Evolutionary conservation across 2,797 vertebrate species (phyloP), one percentile per base, ranked within the genome.

Genomic region (Sciurus vulgaris): DNA sequence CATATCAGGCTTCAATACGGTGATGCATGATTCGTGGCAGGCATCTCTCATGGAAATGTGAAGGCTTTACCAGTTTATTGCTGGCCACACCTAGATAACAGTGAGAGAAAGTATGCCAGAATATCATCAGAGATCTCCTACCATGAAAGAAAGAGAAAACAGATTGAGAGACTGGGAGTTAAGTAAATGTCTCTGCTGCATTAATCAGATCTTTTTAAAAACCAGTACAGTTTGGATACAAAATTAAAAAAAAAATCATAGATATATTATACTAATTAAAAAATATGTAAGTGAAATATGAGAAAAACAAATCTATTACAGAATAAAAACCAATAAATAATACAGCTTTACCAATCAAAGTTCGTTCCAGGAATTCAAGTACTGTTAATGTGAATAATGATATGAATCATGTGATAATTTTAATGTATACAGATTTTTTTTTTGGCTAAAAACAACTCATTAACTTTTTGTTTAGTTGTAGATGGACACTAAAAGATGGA

Each of bases 151-250:
- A 83, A 93, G 3, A 6, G 9, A 79, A 61, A 87, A 87, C 15
- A 73, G 28, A 92, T 72, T 69, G 35, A 86, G 20, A 38, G 18
- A 70, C 15, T 65, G 63, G 69, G 44, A 86, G 54, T 14, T 35
- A 82, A 92, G 63, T 44, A 86, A 35, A 69, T 47, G 8, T 63
- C 59, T 59, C 54, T 59, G 41, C 44, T 44, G 33, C 5, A 49
- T 18, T 67, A 82, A 94, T 79, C 26, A 96, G 87, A 90, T 83
- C 14, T 59, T 56, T 89, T 93, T 72, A 67, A 67, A 94, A 94
- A 85, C 26, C 35, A 82, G n/a, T 38, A 49, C 28, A 83, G 78
- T 30, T 94, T 24, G 69, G 13, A 74, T 74, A 51, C 1, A 44
- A 91, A 92, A 90, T 47, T 8, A n/a, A n/a, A n/a, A 14, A 93